These are phyloP conservation scores for Neoseiulus cucumeris DNA, from an alignment of 1,140 invertebrate species.

Conservation along the genomic window DNA sequence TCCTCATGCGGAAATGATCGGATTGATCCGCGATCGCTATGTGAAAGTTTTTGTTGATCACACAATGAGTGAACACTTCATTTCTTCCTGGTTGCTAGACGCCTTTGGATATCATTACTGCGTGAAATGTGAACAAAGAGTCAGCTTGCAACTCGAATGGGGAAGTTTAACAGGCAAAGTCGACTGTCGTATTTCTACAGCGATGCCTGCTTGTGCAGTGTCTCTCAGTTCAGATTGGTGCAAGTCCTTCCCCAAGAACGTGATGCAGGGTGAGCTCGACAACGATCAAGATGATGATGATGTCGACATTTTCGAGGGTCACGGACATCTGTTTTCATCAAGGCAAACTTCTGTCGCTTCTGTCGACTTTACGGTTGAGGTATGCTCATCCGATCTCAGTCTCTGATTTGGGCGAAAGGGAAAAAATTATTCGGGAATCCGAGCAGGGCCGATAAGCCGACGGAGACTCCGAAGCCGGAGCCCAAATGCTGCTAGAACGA, in stretches of 20 bases:
- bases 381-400: too few relatives aligned
- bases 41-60: conserved; percentile 3
- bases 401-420: too few relatives aligned
- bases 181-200: neutral
- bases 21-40: neutral
- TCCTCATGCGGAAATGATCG: neutral
- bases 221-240: neutral
- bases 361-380: too few relatives aligned
- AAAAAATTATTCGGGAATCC: too few relatives aligned
- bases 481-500: too few relatives aligned
- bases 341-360: too few relatives aligned
- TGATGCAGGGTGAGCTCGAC: too few relatives aligned
- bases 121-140: neutral
- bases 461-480: too few relatives aligned
- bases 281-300: too few relatives aligned
- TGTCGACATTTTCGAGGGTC: too few relatives aligned
- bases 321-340: too few relatives aligned
- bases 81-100: neutral
- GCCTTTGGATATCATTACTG: neutral
- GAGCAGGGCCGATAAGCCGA: too few relatives aligned
- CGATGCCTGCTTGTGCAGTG: neutral
- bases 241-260: neutral
- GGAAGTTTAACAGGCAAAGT: neutral
- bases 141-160: neutral
- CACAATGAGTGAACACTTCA: neutral